These are phyloP conservation scores for Bombus breviceps DNA, from an alignment of 1,140 invertebrate genomes.

Conservation along the genomic window DNA sequence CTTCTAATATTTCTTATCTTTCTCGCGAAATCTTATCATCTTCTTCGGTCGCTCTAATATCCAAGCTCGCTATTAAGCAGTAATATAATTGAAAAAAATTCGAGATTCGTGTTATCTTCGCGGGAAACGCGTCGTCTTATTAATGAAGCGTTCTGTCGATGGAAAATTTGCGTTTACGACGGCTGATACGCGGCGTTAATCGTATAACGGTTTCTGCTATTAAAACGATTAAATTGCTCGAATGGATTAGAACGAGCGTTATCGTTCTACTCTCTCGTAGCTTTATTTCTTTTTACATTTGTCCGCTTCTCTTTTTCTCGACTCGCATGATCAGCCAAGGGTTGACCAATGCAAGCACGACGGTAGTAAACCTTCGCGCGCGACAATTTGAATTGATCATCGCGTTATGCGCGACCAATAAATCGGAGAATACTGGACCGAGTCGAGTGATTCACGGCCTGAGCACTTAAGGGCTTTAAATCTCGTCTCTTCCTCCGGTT, in stretches of 20 bases:
- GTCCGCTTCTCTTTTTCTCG: neutral
- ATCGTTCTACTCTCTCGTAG: neutral
- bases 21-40: neutral
- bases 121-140: neutral
- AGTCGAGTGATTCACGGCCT: conserved; percentile 20
- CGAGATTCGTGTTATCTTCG: neutral
- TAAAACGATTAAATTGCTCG: conserved; percentile 26
- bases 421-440: conserved; percentile 11
- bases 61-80: neutral
- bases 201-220: conserved; percentile 19
- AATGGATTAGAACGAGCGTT: conserved; percentile 4
- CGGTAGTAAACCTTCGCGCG: neutral
- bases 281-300: neutral
- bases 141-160: conserved; percentile 6
- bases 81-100: neutral
- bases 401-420: conserved; percentile 36
- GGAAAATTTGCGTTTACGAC: neutral
- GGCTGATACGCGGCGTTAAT: neutral
- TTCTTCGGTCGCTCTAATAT: neutral
- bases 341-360: neutral
- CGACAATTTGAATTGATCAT: conserved; percentile 44
- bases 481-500: neutral
- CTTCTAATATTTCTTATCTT: neutral
- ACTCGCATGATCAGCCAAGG: neutral
- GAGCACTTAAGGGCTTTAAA: conserved; percentile 36